Base-by-base conservation (phyloP, 2,888 invertebrate genomes). In the Linnaemya tessellans region DNA sequence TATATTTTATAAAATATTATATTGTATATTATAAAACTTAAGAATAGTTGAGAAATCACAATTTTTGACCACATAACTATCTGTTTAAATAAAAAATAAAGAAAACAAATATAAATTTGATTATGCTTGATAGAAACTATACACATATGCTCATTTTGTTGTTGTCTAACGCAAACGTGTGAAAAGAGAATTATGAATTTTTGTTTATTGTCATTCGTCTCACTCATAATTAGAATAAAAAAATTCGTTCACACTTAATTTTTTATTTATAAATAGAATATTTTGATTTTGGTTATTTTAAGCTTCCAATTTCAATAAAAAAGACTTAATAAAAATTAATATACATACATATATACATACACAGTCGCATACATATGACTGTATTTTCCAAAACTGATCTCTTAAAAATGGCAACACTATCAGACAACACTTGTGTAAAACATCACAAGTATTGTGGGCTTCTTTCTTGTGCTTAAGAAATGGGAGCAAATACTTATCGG, bases 381-480 rank as follows among this genome's bases (percentile, higher is more conserved):
- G 18, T 38, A 11, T 18, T 22, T 43, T 22, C 22, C 30, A 30
- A n/a, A 25, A 58, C n/a, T 0, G 7, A 25, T 54, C 56, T 3
- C 22, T 35, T 13, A 0, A 22, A 49, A 25, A 56, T 58, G 73
- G 64, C 71, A 80, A 80, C 58, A 65, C 64, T 73, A 46, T 25
- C 30, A n/a, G 35, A 43, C 49, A 70, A 46, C 15, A 62, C 18
- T 70, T 51, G 68, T 49, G 30, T 49, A 43, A 67, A 64, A 20
- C 41, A 22, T 62, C 13, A 62, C 46, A 46, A 51, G 30, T 43
- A 54, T 70, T 9, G n/a, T 15, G 41, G 13, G 46, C 13, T 35
- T 64, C 54, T 71, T 35, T 64, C 54, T 71, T 71, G n/a, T 71
- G 71, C 65, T 25, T 74, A 74, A 58, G 65, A 65, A 74, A 80